These are phyloP conservation scores for Aurelia aurita DNA, from an alignment of 30 jellyfish, hydroid and myxozoan species.

Conservation along the genomic window DNA sequence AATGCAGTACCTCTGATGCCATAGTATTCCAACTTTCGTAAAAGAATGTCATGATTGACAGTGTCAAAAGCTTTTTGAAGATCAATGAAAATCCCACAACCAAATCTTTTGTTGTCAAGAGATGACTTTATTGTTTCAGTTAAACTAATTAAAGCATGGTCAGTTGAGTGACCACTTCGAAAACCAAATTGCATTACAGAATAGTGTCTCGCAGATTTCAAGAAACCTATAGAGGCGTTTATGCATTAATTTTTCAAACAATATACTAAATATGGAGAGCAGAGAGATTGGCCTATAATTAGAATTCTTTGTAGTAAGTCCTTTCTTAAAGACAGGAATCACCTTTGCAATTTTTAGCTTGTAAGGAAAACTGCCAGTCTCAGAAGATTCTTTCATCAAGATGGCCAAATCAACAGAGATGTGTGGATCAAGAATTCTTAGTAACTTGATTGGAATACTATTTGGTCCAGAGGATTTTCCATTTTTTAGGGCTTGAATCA, in stretches of 20 bases:
- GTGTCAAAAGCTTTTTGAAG: too few species aligned
- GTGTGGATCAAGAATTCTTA: slow-evolving; percentile 8
- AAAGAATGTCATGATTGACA: too few species aligned
- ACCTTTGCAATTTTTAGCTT: slow-evolving; percentile 53
- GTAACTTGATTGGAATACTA: slow-evolving; percentile 11
- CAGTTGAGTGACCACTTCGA: too few species aligned
- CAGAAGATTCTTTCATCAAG: slow-evolving; percentile 10
- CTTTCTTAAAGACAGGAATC: slow-evolving; percentile 61
- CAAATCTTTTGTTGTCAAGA: slow-evolving; percentile 40
- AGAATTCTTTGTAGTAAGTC: too few species aligned
- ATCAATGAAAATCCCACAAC: slow-evolving; percentile 43
- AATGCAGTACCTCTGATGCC: too few species aligned
- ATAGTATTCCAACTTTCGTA: too few species aligned
- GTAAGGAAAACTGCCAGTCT: slow-evolving; percentile 38
- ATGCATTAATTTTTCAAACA: slow-evolving; percentile 52
- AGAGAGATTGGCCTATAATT: slow-evolving; percentile 64
- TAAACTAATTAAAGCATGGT: slow-evolving; percentile 74
- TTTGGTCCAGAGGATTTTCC: too few species aligned
- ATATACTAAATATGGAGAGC: slow-evolving; percentile 37
- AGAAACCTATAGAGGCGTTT: too few species aligned
- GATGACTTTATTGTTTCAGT: too few species aligned
- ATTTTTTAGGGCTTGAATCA: slow-evolving; percentile 14
- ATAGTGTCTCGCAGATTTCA: too few species aligned
- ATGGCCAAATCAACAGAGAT: slow-evolving; percentile 30
- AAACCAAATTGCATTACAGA: too few species aligned